Percentiles rank a stretch among this genome's conserved stretches.
phyloP scores from a whole-genome alignment of 2,888 invertebrate species.

The Rapana venosa region DNA sequence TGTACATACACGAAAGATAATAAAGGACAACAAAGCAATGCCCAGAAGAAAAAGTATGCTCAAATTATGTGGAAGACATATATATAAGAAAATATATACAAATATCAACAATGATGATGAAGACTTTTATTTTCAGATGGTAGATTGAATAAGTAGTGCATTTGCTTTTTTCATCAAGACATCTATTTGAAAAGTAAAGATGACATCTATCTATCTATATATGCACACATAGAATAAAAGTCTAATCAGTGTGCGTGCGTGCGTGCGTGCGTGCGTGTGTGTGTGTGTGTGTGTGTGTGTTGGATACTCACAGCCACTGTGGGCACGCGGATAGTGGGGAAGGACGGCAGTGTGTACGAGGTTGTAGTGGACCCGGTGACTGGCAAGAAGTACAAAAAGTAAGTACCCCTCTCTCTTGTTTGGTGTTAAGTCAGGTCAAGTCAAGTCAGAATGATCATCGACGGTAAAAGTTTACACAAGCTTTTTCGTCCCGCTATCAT shows the following conservation, averaged over 20 bases:
- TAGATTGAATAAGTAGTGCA: too few species aligned
- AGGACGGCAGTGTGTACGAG: constrained; percentile 76
- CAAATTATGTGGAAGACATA: too few species aligned
- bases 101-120: too few species aligned
- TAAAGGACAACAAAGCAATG: too few species aligned
- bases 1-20: too few species aligned
- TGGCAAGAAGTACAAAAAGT: constrained; percentile 78
- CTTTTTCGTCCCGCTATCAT: background rate
- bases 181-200: too few species aligned
- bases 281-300: constrained; percentile 26
- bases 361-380: constrained; percentile 76
- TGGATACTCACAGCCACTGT: constrained; percentile 63
- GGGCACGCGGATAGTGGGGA: constrained; percentile 72
- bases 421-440: background rate
- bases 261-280: constrained; percentile 27
- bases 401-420: constrained; percentile 44
- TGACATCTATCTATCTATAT: too few species aligned
- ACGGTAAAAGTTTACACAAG: background rate
- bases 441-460: background rate
- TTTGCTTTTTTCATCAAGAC: too few species aligned
- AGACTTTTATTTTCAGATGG: too few species aligned
- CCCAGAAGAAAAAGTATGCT: too few species aligned
- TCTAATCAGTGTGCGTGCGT: constrained; percentile 19
- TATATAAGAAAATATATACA: too few species aligned
- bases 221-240: too few species aligned